Percentiles rank a stretch among this genome's conserved stretches.
Evolutionary conservation across 2,888 invertebrate species (phyloP).

Genomic region (Chymomyza amoena): DNA sequence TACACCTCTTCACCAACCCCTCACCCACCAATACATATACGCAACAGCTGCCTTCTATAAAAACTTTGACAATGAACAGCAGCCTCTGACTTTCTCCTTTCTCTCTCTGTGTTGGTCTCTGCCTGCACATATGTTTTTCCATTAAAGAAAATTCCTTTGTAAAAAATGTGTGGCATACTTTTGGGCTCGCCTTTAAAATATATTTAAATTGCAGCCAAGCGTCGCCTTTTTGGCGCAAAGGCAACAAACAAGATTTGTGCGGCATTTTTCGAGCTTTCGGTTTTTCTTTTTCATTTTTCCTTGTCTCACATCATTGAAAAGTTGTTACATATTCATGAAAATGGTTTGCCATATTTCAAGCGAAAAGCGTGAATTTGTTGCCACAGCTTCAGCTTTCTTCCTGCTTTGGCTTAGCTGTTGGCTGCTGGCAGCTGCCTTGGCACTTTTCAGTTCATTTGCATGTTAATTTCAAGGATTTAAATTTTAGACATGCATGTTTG

Average conservation of each 20-base stretch:
- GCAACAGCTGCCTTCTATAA: not conserved
- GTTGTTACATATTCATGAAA: conserved; percentile 12
- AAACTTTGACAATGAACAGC: conserved; percentile 32
- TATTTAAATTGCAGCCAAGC: conserved; percentile 23
- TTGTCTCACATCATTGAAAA: conserved; percentile 41
- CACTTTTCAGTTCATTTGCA: conserved; percentile 49
- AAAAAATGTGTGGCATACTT: conserved; percentile 39
- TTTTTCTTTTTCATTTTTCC: not conserved
- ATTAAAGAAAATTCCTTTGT: conserved; percentile 32
- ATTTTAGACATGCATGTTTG: conserved; percentile 1
- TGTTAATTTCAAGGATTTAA: conserved; percentile 29
- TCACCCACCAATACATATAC: not conserved
- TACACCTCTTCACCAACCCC: not conserved
- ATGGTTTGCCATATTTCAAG: conserved; percentile 24
- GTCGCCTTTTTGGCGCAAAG: not conserved
- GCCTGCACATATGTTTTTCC: not conserved
- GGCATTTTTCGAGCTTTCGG: conserved; percentile 11
- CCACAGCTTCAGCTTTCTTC: not conserved
- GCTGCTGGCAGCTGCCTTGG: not conserved
- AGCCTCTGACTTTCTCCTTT: not conserved
- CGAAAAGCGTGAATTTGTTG: conserved; percentile 13
- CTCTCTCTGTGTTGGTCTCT: not conserved
- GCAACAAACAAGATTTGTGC: conserved; percentile 19
- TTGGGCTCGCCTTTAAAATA: conserved; percentile 6
- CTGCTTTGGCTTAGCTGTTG: not conserved